Evolutionary conservation across 2,113 vertebrate genomes (phyloP).

Genomic region (Sylvietta virens): DNA sequence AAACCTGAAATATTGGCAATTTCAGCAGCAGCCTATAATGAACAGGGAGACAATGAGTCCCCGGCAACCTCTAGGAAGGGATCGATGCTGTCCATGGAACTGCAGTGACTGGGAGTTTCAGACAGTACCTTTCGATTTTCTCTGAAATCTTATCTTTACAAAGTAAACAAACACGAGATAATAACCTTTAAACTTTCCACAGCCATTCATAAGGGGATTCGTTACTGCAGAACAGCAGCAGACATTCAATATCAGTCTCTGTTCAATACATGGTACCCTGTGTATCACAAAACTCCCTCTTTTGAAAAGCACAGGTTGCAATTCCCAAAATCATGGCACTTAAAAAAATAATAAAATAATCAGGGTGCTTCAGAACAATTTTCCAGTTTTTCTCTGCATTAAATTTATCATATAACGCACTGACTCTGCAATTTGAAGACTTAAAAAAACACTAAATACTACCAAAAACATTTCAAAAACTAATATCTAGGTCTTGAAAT

Average conservation of each 20-base stretch:
- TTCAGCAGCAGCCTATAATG: constrained; percentile 37
- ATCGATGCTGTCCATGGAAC: constrained; percentile 58
- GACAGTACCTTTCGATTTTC: constrained; percentile 59
- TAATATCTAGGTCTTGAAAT: not conserved
- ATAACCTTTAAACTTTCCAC: constrained; percentile 64
- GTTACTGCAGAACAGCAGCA: not conserved
- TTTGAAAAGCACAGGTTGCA: not conserved
- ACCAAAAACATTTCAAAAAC: not conserved
- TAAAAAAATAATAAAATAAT: not conserved
- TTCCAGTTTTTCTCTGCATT: not conserved
- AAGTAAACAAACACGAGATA: constrained; percentile 63
- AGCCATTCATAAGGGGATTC: constrained; percentile 45
- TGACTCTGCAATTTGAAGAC: not conserved
- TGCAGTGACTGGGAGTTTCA: constrained; percentile 59
- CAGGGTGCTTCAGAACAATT: not conserved
- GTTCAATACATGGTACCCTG: fast-evolving
- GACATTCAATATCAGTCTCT: not conserved
- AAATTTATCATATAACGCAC: not conserved
- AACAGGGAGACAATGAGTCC: constrained; percentile 46
- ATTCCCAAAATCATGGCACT: not conserved
- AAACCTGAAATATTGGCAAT: constrained; percentile 28
- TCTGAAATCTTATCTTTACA: constrained; percentile 69
- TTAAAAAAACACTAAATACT: not conserved
- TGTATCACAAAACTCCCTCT: not conserved
- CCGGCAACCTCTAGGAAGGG: constrained; percentile 42